A percentile compares a stretch with the other conserved stretches of the same genome.
Conservation (phyloP, 2,888 invertebrate species). For the Sericinus montela region DNA sequence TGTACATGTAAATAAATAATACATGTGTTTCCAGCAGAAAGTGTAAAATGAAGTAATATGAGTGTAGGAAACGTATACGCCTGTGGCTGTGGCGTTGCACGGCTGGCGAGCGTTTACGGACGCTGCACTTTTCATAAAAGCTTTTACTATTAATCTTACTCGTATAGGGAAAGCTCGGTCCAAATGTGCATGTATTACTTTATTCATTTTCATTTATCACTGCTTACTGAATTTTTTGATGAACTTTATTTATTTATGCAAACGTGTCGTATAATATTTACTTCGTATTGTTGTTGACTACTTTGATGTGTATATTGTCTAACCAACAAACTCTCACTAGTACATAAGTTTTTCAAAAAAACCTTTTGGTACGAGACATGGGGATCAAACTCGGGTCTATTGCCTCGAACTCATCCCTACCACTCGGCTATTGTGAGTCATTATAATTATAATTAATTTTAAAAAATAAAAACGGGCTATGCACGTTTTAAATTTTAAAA, state of each 20-base stretch:
- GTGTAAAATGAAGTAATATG: conserved; percentile 9
- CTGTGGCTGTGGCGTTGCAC: conserved; percentile 2
- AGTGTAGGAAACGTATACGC: conserved; percentile 4
- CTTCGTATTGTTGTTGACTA: no score
- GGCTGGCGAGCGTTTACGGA: conserved; percentile 13
- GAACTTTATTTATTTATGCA: not conserved
- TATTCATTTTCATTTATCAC: conserved; percentile 3
- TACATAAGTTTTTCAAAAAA: no score
- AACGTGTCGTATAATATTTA: not conserved
- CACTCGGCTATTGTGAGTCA: no score
- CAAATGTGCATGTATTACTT: not conserved
- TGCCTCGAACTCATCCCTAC: no score
- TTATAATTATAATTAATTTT: no score
- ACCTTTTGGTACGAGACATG: no score
- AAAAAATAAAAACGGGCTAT: no score
- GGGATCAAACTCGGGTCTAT: no score
- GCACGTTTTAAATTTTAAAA: no score
- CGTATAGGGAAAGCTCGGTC: conserved; percentile 9
- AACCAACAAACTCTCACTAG: no score
- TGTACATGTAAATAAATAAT: conserved; percentile 30
- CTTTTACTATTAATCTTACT: conserved; percentile 19
- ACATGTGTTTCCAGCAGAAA: conserved; percentile 16
- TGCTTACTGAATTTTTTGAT: not conserved
- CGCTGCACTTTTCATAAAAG: conserved; percentile 17
- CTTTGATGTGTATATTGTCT: no score